These are phyloP conservation scores for Prolemur simus DNA, from an alignment of 2,113 vertebrate genomes.

Conservation along the genomic window DNA sequence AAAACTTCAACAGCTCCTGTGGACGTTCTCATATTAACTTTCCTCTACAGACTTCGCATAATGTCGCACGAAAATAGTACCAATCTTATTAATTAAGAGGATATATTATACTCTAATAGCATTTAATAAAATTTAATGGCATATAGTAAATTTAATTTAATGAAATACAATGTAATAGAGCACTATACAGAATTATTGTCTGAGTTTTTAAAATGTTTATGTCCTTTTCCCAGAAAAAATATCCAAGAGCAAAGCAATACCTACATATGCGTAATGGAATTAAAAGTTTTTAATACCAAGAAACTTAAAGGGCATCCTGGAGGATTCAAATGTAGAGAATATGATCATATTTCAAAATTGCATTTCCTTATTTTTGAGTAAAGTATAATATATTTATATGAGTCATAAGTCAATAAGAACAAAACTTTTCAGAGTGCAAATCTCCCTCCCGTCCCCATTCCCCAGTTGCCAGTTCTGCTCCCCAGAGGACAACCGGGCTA, in stretches of 20 bases:
- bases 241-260: neutral
- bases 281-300: neutral
- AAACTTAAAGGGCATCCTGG: neutral
- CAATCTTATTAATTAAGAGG: neutral
- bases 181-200: neutral
- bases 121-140: neutral
- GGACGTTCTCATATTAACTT: neutral
- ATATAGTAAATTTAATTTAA: neutral
- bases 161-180: neutral
- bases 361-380: neutral
- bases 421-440: neutral
- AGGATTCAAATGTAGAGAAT: neutral
- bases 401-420: neutral
- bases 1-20: neutral
- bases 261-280: neutral
- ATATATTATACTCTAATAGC: neutral
- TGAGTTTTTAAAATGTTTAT: neutral
- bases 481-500: neutral
- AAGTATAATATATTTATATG: neutral
- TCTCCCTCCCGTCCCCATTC: neutral
- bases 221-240: neutral
- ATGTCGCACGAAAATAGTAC: neutral
- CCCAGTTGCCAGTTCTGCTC: neutral
- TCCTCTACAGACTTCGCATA: neutral
- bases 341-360: neutral